These are phyloP conservation scores for Anarsia innoxiella DNA, from an alignment of 2,888 invertebrate species.

Conservation along the genomic window DNA sequence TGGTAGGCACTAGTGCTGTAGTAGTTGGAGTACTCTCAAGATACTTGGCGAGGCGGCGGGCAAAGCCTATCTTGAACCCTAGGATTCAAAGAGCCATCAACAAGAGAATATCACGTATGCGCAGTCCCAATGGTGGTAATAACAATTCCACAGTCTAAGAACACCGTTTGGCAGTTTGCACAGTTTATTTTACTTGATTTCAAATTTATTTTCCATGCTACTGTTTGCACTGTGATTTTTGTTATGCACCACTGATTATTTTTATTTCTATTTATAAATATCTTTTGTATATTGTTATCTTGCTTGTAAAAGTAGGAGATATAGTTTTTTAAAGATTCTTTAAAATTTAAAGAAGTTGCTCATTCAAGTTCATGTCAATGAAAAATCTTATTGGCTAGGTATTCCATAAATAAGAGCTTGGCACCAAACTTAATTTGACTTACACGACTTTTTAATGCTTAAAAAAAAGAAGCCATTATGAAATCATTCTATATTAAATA, in stretches of 20 bases:
- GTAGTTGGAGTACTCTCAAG: slow-evolving; percentile 88
- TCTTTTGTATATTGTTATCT: no score
- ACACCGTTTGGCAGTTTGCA: background rate
- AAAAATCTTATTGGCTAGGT: no score
- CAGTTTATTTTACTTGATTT: slow-evolving; percentile 1
- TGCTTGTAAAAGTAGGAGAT: no score
- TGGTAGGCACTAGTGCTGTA: slow-evolving; percentile 81
- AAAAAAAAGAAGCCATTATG: no score
- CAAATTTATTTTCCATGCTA: background rate
- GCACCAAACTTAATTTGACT: no score
- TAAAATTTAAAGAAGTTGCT: background rate
- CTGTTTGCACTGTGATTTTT: slow-evolving; percentile 6
- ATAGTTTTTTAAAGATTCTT: slow-evolving; percentile 1
- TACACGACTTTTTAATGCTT: no score
- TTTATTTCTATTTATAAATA: no score
- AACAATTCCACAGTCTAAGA: slow-evolving; percentile 6
- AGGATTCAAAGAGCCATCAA: slow-evolving; percentile 71
- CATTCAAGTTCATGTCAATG: no score
- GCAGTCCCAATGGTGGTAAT: slow-evolving; percentile 80
- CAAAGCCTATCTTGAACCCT: slow-evolving; percentile 77
- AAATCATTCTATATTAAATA: no score
- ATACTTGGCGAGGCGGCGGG: slow-evolving; percentile 83
- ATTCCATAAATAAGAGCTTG: no score
- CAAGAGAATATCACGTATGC: slow-evolving; percentile 78
- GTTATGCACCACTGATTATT: slow-evolving; percentile 7